Evolutionary conservation across 2,113 vertebrate genomes (phyloP).

Genomic region (Psophia crepitans): DNA sequence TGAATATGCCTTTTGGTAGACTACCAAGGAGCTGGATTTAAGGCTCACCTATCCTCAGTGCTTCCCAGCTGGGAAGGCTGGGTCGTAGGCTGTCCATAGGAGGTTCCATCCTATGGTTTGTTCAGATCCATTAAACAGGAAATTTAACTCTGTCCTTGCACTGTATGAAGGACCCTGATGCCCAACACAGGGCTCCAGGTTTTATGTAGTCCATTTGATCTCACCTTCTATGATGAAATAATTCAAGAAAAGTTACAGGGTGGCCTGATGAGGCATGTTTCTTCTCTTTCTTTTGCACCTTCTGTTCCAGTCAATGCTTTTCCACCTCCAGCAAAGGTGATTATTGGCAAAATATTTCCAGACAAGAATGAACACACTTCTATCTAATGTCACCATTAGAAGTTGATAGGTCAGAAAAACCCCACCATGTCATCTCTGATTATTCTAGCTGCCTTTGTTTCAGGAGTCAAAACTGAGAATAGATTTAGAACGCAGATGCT

Average conservation of each 20-base stretch:
- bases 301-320: background rate
- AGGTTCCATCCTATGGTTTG: background rate
- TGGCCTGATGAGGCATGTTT: background rate
- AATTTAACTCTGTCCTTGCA: background rate
- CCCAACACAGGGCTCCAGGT: background rate
- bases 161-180: background rate
- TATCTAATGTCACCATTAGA: background rate
- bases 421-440: background rate
- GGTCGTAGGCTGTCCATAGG: background rate
- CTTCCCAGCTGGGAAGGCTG: background rate
- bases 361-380: background rate
- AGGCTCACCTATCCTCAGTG: background rate
- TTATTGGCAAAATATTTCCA: background rate
- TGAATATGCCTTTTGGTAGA: background rate
- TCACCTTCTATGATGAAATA: background rate
- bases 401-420: background rate
- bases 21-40: background rate
- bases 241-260: background rate
- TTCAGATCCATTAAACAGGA: background rate
- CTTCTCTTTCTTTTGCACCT: background rate
- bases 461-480: background rate
- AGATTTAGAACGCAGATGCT: background rate
- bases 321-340: background rate
- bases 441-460: background rate
- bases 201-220: background rate